These are phyloP conservation scores for Butorides virescens DNA, from an alignment of 2,113 vertebrate species.

Conservation along the genomic window DNA sequence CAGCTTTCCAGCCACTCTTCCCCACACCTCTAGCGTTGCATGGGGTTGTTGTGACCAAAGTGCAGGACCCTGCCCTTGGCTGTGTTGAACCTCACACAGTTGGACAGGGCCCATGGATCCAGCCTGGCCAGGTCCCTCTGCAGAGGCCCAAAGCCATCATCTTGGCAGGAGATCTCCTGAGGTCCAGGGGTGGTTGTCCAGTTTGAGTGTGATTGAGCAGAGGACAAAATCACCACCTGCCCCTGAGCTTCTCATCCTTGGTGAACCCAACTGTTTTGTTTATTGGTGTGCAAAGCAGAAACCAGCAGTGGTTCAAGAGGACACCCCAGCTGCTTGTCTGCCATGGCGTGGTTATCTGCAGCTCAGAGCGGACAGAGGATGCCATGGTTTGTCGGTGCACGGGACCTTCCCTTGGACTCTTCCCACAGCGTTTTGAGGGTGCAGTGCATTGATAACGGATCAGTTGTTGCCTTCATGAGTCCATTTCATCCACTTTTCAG, in stretches of 20 bases:
- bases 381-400: rapidly evolving
- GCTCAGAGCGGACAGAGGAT: neutral
- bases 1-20: too few species aligned
- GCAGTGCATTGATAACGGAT: neutral
- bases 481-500: neutral
- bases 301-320: neutral
- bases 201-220: neutral
- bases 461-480: rapidly evolving
- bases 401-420: neutral
- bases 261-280: neutral
- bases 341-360: neutral
- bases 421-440: neutral
- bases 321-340: rapidly evolving
- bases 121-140: too few species aligned
- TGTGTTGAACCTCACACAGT: too few species aligned
- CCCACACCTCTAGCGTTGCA: too few species aligned
- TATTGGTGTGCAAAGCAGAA: neutral
- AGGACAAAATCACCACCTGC: neutral
- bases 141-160: neutral
- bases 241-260: neutral
- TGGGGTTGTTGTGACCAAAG: too few species aligned
- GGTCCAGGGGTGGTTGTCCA: neutral
- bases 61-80: too few species aligned
- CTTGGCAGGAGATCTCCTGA: neutral
- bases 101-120: too few species aligned